Evolutionary conservation across 2,113 vertebrate species (phyloP).

Genomic region (Phaethornis superciliosus): DNA sequence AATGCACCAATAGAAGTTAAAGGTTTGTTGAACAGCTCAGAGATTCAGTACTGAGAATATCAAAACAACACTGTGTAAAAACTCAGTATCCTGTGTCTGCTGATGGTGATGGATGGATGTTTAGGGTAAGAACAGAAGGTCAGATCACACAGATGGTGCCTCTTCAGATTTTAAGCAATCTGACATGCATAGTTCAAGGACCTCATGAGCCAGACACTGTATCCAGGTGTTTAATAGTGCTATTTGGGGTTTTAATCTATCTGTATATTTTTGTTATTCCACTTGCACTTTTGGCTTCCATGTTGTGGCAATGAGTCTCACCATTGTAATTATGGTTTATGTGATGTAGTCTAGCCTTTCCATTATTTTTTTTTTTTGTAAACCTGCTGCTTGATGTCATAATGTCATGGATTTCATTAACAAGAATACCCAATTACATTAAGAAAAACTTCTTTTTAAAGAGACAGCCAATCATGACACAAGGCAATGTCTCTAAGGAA

Average conservation of each 20-base stretch:
- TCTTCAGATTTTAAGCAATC: not conserved
- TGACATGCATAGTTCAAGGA: not conserved
- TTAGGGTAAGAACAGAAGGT: not conserved
- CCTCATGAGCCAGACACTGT: not conserved
- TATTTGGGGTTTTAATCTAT: not conserved
- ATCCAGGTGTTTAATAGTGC: not conserved
- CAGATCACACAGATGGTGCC: not conserved
- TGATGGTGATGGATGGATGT: rapidly evolving
- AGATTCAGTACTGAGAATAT: not conserved
- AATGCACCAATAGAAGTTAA: not conserved
- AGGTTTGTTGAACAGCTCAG: not conserved
- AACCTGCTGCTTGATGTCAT: not conserved
- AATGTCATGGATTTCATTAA: not conserved
- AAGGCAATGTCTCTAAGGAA: not conserved
- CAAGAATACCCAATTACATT: not conserved
- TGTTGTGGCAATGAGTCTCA: not conserved
- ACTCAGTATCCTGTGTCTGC: not conserved
- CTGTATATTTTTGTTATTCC: constrained; percentile 22
- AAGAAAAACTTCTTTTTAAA: not conserved
- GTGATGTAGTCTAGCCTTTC: not conserved
- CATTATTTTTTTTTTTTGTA: not conserved
- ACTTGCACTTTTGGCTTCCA: not conserved
- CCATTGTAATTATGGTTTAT: not conserved
- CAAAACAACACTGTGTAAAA: not conserved
- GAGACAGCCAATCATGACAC: not conserved